Evolutionary conservation across 2,113 vertebrate species (phyloP).

Genomic region (Amphiprion ocellaris): DNA sequence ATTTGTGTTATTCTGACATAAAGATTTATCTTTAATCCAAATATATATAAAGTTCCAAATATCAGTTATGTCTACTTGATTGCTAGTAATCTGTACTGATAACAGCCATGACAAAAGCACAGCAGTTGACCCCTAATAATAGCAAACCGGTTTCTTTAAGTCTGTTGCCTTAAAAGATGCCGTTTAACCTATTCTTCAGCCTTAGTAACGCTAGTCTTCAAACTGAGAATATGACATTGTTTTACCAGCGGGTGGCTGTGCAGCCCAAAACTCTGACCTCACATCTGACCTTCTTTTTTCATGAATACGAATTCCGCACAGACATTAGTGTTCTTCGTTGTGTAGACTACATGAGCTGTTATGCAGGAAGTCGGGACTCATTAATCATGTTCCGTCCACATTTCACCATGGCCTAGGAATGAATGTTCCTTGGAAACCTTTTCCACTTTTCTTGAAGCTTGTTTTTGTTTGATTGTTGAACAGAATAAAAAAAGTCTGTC

Average conservation of each 20-base stretch:
- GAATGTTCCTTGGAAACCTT: neutral
- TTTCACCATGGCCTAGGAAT: neutral
- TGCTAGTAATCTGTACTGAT: no score
- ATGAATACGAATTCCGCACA: neutral
- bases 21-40: no score
- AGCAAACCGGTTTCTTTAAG: no score
- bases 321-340: neutral
- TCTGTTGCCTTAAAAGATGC: no score
- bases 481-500: conserved; percentile 30
- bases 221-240: neutral
- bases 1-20: no score
- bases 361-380: neutral
- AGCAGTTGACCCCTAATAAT: no score
- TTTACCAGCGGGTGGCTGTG: neutral
- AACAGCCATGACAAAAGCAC: no score
- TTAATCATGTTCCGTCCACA: neutral
- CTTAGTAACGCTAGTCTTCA: no score
- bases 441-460: neutral
- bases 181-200: no score
- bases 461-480: neutral
- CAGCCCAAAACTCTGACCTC: neutral
- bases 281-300: neutral
- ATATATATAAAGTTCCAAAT: no score
- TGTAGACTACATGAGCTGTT: neutral
- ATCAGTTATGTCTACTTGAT: no score